Evolutionary conservation across 2,888 invertebrate genomes (phyloP).

Genomic region (Fabriciana adippe): DNA sequence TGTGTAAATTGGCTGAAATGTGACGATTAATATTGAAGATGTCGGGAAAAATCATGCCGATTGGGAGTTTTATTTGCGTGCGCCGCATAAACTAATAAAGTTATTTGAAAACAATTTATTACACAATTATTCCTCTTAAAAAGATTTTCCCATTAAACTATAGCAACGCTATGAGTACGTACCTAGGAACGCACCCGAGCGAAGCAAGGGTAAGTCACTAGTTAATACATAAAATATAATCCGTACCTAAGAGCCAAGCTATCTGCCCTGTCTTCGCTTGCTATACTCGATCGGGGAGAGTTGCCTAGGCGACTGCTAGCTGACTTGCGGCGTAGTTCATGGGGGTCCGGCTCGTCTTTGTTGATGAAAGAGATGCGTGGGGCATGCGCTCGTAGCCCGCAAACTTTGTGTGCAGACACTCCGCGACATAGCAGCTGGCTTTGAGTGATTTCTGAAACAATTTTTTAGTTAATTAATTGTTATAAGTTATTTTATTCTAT

Average conservation of each 20-base stretch:
- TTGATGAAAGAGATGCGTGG: conserved; percentile 74
- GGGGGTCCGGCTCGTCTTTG: conserved; percentile 65
- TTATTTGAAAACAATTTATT: no score
- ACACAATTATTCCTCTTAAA: no score
- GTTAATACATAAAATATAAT: no score
- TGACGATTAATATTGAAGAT: no score
- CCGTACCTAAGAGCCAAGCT: conserved; percentile 84
- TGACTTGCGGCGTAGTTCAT: conserved; percentile 70
- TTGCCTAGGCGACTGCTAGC: conserved; percentile 73
- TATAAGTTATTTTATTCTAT: conserved; percentile 11
- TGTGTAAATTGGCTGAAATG: no score
- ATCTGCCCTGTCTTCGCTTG: conserved; percentile 74
- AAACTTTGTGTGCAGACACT: conserved; percentile 68
- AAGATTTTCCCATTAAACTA: no score
- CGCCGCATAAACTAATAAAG: no score
- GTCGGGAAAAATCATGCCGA: no score
- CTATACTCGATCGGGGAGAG: conserved; percentile 75
- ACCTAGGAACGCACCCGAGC: no score
- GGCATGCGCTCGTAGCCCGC: conserved; percentile 70
- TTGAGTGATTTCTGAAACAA: conserved; percentile 54
- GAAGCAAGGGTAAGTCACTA: no score
- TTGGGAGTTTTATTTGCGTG: no score
- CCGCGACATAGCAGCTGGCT: conserved; percentile 75
- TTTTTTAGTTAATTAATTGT: not conserved
- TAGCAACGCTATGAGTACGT: no score